Conservation (phyloP, 2,113 vertebrate species). For the Charadrius vociferus region DNA sequence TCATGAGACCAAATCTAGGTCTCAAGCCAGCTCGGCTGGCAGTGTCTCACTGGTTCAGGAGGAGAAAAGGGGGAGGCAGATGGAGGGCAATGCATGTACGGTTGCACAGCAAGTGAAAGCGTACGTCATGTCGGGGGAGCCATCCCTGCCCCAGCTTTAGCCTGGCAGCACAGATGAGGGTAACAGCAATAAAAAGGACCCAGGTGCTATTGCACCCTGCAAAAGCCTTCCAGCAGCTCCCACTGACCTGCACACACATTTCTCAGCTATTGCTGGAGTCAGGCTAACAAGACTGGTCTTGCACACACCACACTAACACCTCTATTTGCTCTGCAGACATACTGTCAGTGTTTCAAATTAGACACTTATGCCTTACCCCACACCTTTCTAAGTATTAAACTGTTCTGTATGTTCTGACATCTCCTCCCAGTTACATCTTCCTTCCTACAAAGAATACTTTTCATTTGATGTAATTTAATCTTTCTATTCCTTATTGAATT, state of each 20-base stretch:
- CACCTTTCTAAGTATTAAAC: background rate
- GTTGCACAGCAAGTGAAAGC: background rate
- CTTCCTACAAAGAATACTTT: background rate
- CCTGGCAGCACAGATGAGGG: background rate
- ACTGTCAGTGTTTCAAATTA: background rate
- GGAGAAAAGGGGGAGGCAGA: background rate
- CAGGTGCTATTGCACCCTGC: background rate
- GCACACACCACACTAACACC: background rate
- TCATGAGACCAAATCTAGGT: background rate
- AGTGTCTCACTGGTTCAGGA: background rate
- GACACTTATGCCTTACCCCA: background rate
- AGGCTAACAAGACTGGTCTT: background rate
- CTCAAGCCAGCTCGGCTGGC: background rate
- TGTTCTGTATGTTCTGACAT: background rate
- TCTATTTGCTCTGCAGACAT: background rate
- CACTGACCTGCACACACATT: too few relatives aligned
- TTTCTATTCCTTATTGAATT: background rate
- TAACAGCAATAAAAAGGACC: background rate
- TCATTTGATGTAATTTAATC: background rate
- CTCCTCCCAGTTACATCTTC: background rate
- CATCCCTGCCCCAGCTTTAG: background rate
- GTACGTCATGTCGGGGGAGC: fast-evolving
- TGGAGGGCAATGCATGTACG: fast-evolving
- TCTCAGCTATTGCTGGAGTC: background rate
- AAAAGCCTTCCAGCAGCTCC: background rate